phyloP scores from a whole-genome alignment of 2,888 invertebrate species.

The Piscicola geometra region DNA sequence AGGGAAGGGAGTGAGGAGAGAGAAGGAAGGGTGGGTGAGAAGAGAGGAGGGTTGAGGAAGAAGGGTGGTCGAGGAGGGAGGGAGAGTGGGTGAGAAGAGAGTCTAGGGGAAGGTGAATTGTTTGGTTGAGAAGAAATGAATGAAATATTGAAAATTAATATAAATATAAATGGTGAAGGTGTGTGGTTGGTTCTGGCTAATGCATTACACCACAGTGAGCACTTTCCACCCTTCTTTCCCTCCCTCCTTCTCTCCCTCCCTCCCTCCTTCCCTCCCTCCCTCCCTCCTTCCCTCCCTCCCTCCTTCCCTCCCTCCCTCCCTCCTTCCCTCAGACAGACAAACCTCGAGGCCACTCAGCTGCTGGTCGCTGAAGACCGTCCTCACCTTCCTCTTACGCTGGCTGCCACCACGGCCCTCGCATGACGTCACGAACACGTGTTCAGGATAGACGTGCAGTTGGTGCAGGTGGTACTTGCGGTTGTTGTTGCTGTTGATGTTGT shows the following conservation, averaged over 20 bases:
- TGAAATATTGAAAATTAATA: no score
- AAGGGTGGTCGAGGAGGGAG: no score
- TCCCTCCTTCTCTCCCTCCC: not conserved
- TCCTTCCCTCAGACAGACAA: not conserved
- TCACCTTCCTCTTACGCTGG: conserved; percentile 87
- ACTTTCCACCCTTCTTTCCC: no score
- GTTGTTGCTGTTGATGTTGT: not conserved
- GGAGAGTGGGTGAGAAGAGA: no score
- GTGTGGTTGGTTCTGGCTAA: no score
- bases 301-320: not conserved
- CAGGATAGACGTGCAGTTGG: not conserved
- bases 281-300: not conserved
- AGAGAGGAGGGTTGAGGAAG: no score
- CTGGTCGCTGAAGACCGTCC: conserved; percentile 75
- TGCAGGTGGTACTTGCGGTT: not conserved
- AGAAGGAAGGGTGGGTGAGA: no score
- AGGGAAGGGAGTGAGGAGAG: no score
- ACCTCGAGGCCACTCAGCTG: conserved; percentile 72
- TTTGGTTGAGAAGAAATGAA: no score
- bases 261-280: not conserved
- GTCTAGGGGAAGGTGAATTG: no score
- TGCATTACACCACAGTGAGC: no score
- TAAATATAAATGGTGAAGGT: no score
- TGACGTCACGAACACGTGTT: not conserved
- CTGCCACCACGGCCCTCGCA: conserved; percentile 67